phyloP scores from a whole-genome alignment of 2,797 vertebrate species.

The Micrastur ruficollis region DNA sequence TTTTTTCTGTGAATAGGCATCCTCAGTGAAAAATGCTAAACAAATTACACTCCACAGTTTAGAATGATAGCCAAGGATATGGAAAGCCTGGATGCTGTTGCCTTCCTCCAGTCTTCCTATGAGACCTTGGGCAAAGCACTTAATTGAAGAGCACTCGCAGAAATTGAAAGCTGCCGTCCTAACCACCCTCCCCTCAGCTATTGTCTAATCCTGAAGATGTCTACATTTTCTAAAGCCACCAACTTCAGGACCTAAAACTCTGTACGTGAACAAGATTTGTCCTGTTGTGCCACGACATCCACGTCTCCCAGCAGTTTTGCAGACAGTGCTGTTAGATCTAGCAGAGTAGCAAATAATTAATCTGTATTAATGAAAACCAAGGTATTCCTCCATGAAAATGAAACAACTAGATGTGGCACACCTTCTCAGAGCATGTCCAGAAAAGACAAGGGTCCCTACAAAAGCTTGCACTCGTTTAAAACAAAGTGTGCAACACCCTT shows the following conservation, averaged over 20 bases:
- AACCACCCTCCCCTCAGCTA: background rate
- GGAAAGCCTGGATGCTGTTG: background rate
- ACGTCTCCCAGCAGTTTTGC: background rate
- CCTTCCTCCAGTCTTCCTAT: background rate
- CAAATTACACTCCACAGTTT: background rate
- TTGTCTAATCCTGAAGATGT: background rate
- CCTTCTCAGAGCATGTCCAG: background rate
- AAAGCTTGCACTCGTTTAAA: background rate
- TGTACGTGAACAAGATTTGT: background rate
- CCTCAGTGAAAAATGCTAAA: background rate
- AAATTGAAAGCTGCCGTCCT: background rate
- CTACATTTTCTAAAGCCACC: background rate
- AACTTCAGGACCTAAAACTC: background rate
- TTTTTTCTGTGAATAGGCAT: background rate
- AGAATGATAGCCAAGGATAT: background rate
- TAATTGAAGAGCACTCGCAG: background rate
- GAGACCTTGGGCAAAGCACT: background rate
- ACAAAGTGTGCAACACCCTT: background rate
- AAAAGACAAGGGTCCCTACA: background rate
- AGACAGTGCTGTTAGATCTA: background rate
- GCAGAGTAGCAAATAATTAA: background rate
- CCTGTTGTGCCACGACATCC: background rate
- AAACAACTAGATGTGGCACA: background rate
- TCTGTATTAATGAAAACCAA: background rate
- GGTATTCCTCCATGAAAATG: background rate